Evolutionary conservation across 2,113 vertebrate genomes (phyloP).

Genomic region (Phrynocephalus versicolor): DNA sequence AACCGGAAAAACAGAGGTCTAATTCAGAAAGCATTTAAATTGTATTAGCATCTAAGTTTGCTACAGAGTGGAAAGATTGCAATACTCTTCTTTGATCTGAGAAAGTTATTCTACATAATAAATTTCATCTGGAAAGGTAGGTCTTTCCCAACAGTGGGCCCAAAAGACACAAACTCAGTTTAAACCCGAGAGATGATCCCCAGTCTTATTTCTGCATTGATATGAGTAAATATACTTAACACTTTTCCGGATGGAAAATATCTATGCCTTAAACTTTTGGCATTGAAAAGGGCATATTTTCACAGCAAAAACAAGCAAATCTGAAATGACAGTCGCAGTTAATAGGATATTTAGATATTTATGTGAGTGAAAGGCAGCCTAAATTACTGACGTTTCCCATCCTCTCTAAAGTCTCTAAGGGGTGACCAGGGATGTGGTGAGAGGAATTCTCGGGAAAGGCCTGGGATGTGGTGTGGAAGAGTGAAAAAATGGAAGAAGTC

Average conservation of each 20-base stretch:
- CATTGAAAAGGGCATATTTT: not conserved
- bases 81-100: not conserved
- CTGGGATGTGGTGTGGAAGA: not conserved
- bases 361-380: not conserved
- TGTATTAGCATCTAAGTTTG: not conserved
- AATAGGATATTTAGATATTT: not conserved
- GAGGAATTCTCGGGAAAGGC: not conserved
- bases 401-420: not conserved
- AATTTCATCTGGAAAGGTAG: not conserved
- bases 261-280: not conserved
- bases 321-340: not conserved
- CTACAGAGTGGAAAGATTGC: not conserved
- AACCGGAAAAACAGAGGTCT: not conserved
- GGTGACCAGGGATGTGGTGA: not conserved
- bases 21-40: not conserved
- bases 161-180: not conserved
- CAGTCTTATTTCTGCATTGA: not conserved
- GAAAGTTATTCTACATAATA: not conserved
- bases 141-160: not conserved
- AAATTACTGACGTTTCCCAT: not conserved
- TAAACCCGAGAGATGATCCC: not conserved
- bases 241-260: not conserved
- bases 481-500: not conserved
- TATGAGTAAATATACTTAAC: not conserved
- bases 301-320: not conserved